phyloP scores from a whole-genome alignment of 2,797 vertebrate species.

The Alcedo atthis region DNA sequence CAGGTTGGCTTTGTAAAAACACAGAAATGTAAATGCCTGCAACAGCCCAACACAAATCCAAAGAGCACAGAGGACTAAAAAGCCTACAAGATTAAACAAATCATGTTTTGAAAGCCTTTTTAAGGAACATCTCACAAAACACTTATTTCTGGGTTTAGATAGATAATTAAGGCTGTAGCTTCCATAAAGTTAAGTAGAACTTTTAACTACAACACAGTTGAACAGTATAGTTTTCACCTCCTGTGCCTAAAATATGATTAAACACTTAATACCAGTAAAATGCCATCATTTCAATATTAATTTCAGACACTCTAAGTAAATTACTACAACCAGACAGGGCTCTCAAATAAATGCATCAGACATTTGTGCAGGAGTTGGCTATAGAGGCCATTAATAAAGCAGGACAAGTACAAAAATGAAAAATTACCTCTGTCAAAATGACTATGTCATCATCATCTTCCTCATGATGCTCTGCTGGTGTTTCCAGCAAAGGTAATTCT shows the following conservation, averaged over 20 bases:
- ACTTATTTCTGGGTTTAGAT: background rate
- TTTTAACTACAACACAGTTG: background rate
- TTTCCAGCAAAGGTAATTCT: constrained; percentile 71
- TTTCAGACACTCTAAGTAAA: background rate
- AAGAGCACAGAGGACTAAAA: background rate
- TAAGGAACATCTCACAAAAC: background rate
- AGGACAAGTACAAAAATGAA: background rate
- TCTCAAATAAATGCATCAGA: background rate
- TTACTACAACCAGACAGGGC: background rate
- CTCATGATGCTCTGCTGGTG: constrained; percentile 55
- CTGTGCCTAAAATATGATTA: background rate
- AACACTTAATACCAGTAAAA: background rate
- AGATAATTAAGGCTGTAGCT: background rate
- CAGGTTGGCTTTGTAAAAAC: background rate
- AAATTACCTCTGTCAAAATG: constrained; percentile 87
- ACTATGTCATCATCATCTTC: constrained; percentile 84
- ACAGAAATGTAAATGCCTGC: background rate
- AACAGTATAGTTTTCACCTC: background rate
- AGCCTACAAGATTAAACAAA: background rate
- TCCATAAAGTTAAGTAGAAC: background rate
- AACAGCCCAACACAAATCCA: background rate
- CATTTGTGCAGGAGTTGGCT: background rate
- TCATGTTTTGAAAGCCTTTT: background rate
- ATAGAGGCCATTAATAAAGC: background rate
- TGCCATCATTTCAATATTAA: background rate